Conservation (phyloP, 2,797 vertebrate species). For the Catostomus latipinnis region DNA sequence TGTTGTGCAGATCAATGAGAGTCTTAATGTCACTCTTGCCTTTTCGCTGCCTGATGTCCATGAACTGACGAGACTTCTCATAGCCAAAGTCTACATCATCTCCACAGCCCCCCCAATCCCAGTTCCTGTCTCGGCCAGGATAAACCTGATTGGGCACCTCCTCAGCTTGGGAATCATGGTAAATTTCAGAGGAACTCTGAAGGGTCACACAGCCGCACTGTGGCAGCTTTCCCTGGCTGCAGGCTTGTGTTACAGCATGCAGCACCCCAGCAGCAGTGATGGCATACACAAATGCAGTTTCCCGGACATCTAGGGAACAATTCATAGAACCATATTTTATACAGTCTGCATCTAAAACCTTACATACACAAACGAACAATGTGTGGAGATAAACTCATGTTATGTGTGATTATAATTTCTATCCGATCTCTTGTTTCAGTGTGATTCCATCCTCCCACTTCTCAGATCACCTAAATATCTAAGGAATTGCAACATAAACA, state of each 20-base stretch:
- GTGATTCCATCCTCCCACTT: not conserved
- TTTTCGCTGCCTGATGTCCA: conserved; percentile 90
- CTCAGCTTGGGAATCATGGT: conserved; percentile 68
- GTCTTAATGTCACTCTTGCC: conserved; percentile 95
- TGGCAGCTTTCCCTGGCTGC: conserved; percentile 95
- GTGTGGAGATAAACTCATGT: not conserved
- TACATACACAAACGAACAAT: not conserved
- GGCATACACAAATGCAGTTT: conserved; percentile 95
- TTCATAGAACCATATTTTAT: conserved; percentile 3
- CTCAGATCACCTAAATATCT: conserved; percentile 26
- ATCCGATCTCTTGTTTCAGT: not conserved
- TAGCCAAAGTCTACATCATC: conserved; percentile 97
- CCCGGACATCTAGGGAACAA: conserved; percentile 87
- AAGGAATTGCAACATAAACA: conserved; percentile 43
- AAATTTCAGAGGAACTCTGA: conserved; percentile 78
- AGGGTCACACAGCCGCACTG: conserved; percentile 94
- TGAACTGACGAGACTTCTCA: conserved; percentile 95
- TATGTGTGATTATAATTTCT: conserved; percentile 2
- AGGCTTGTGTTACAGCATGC: conserved; percentile 94
- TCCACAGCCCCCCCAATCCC: conserved; percentile 98
- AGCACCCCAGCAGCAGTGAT: conserved; percentile 93
- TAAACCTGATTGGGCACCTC: conserved; percentile 42
- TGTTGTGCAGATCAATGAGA: conserved; percentile 94
- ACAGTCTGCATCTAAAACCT: not conserved
- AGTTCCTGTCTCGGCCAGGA: conserved; percentile 81